Base-by-base conservation (phyloP, 2,888 invertebrate genomes). In the Nowickia ferox region DNA sequence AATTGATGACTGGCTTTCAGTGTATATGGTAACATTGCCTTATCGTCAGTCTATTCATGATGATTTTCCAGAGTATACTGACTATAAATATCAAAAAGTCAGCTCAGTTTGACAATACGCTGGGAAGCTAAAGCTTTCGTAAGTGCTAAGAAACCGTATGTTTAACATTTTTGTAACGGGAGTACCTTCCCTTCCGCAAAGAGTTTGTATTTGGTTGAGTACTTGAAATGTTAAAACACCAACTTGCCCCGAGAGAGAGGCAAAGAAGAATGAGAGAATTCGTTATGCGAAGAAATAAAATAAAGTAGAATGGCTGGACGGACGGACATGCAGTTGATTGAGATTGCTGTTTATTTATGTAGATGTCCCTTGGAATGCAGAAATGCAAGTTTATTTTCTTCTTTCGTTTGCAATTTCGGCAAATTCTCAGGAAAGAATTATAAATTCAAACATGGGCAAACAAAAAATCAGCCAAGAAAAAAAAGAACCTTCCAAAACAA, bases 341-440 rank as follows among this genome's bases (percentile, higher is more conserved):
- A 68, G 83, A 61, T 44, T 66, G 55, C 55, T 42, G 53, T 65
- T 77, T 82, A 82, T 65, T 78, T 83, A 84, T 78, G 77, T 66
- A 65, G 77, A 66, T 77, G 55, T 69, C 63, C 78, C 72, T 78
- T 78, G 86, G 86, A 86, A 86, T 86, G 86, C 86, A 80, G 86
- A 76, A 79, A 42, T 76, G 79, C 86, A 76, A 72, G 79, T 83
- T 83, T 86, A 51, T 79, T 38, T 76, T 59, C 38, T 57, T 53
- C 19, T 10, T 9, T 55, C 46, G 53, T 69, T 72, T 77, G 40
- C n/a, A 68, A 63, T 72, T 84, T 82, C 30, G 78, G 53, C 72
- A 80, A 83, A 86, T 86, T 86, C 83, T 66, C 86, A 86, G 76
- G 83, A 86, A 86, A 72, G 72, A 76, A 83, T 86, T 86, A 86